Conservation (phyloP, 2,113 vertebrate genomes). For the Pardalotus punctatus region DNA sequence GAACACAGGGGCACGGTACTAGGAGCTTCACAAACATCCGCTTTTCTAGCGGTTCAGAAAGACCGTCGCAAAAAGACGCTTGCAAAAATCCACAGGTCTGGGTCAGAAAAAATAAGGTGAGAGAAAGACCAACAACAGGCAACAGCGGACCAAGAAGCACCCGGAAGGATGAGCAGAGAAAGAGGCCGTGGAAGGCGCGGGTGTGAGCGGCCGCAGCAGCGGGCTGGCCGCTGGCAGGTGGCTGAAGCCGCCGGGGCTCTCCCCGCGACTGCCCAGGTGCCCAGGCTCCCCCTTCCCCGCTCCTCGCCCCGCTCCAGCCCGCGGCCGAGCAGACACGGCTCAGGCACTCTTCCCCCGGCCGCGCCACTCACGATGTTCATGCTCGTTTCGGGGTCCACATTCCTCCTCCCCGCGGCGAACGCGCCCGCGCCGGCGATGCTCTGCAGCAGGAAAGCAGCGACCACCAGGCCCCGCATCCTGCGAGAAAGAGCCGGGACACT, state of each 20-base stretch:
- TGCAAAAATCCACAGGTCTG: not conserved
- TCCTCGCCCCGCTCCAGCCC: not conserved
- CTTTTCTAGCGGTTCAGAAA: not conserved
- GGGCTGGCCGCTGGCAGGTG: not conserved
- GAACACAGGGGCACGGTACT: fast-evolving
- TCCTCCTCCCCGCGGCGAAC: not conserved
- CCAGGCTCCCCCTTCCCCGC: not conserved
- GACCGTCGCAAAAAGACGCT: fast-evolving
- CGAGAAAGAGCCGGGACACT: not conserved
- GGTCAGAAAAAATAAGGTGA: fast-evolving
- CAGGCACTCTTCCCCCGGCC: not conserved
- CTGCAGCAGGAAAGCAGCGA: not conserved
- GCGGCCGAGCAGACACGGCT: not conserved
- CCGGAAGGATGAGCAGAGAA: too few species aligned
- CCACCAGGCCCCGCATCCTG: not conserved
- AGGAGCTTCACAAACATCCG: fast-evolving
- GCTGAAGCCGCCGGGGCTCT: not conserved
- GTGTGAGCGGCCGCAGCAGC: not conserved
- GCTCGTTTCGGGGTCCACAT: conserved; percentile 58
- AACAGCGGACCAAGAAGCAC: too few species aligned
- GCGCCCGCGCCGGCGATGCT: not conserved
- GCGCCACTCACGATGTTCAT: conserved; percentile 72
- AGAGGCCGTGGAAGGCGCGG: fast-evolving
- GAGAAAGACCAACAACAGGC: too few species aligned
- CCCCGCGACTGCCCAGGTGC: not conserved